phyloP scores from a whole-genome alignment of 2,888 invertebrate species.

The Erebia ligea region DNA sequence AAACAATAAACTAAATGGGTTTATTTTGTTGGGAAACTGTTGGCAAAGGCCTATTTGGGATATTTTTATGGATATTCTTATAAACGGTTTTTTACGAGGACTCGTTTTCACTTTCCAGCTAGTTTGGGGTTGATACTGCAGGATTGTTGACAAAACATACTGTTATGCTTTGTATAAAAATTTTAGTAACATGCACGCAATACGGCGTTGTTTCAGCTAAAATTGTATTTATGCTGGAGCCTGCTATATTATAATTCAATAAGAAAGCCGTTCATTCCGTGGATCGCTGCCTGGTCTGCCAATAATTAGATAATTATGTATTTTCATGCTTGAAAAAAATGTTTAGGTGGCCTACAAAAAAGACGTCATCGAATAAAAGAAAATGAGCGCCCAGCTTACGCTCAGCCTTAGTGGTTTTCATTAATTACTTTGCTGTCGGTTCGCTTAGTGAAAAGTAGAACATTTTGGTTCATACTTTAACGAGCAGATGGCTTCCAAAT shows the following conservation, averaged over 20 bases:
- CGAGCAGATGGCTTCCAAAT: conserved; percentile 23
- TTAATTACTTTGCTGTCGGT: conserved; percentile 5
- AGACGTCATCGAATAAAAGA: too few species aligned
- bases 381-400: too few species aligned
- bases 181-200: too few species aligned
- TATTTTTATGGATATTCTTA: conserved; percentile 4
- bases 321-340: too few species aligned
- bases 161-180: too few species aligned
- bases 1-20: conserved; percentile 15
- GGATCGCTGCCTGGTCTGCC: too few species aligned
- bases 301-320: too few species aligned
- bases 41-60: conserved; percentile 4
- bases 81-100: background rate
- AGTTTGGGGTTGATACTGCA: background rate
- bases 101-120: background rate
- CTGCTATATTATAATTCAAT: too few species aligned
- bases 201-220: too few species aligned
- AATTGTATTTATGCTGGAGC: too few species aligned
- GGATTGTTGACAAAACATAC: background rate
- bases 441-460: conserved; percentile 15
- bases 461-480: conserved; percentile 16
- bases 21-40: conserved; percentile 8
- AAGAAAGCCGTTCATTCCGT: too few species aligned
- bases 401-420: background rate
- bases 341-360: too few species aligned